Percentiles rank a stretch among this genome's conserved stretches.
Conservation (phyloP, 1,140 invertebrate genomes). For the Teleopsis dalmanni region DNA sequence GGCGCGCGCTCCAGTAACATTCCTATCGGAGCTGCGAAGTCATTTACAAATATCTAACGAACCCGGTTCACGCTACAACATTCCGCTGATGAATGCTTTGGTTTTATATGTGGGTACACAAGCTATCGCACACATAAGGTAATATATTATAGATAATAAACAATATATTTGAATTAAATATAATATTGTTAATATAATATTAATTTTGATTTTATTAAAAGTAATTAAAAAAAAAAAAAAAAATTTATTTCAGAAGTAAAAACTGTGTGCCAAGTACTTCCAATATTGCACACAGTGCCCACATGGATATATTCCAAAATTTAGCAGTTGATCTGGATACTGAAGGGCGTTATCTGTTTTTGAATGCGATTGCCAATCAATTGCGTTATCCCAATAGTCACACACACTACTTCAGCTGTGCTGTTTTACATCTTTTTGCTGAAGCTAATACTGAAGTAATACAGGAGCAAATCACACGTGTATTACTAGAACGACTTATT, state of each 20-base stretch:
- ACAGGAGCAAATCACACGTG: conserved; percentile 81
- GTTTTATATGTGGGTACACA: conserved; percentile 96
- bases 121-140: conserved; percentile 77
- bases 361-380: conserved; percentile 98
- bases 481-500: conserved; percentile 91
- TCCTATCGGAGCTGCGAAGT: conserved; percentile 82
- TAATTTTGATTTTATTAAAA: too few species aligned
- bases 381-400: conserved; percentile 98
- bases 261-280: conserved; percentile 88
- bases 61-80: conserved; percentile 88
- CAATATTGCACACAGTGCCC: conserved; percentile 92
- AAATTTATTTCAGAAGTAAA: conserved; percentile 63
- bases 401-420: conserved; percentile 98
- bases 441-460: conserved; percentile 96
- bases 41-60: conserved; percentile 81
- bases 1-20: conserved; percentile 88
- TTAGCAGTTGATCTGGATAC: conserved; percentile 95
- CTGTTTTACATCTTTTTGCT: conserved; percentile 93
- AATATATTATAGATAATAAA: too few species aligned
- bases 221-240: too few species aligned
- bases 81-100: conserved; percentile 91
- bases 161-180: neutral
- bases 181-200: too few species aligned
- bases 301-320: conserved; percentile 99
- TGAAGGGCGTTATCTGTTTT: conserved; percentile 91